These are phyloP conservation scores for Agriotes lineatus DNA, from an alignment of 2,888 invertebrate genomes.

Conservation along the genomic window DNA sequence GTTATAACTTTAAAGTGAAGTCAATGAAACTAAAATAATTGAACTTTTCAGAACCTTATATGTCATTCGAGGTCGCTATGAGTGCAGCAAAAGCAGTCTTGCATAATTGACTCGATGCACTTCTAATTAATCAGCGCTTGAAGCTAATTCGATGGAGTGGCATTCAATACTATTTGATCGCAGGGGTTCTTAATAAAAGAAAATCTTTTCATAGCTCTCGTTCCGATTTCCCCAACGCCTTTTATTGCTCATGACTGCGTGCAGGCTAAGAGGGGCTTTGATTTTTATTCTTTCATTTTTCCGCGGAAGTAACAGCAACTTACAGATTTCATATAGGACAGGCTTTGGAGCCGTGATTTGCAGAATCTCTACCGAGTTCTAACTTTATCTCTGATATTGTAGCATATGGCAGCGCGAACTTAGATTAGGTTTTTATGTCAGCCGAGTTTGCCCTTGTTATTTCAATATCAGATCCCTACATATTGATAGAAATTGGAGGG, in stretches of 20 bases:
- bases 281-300: constrained; percentile 23
- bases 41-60: too few relatives aligned
- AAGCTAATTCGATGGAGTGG: too few relatives aligned
- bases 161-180: too few relatives aligned
- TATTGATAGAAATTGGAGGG: constrained; percentile 59
- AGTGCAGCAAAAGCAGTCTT: too few relatives aligned
- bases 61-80: too few relatives aligned
- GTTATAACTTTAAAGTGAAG: too few relatives aligned
- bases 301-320: constrained; percentile 24
- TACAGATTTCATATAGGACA: constrained; percentile 34
- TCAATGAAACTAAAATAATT: too few relatives aligned
- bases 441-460: constrained; percentile 57
- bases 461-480: constrained; percentile 61
- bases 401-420: constrained; percentile 60
- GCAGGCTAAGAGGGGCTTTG: background rate
- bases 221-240: background rate
- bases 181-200: too few relatives aligned
- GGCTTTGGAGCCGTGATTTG: constrained; percentile 38
- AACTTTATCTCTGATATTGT: constrained; percentile 53
- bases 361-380: constrained; percentile 39
- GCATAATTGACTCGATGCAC: too few relatives aligned
- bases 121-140: too few relatives aligned
- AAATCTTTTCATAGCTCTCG: background rate
- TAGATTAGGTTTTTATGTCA: constrained; percentile 61
- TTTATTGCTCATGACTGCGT: constrained; percentile 10